These are phyloP conservation scores for Chelon auratus DNA, from an alignment of 2,797 vertebrate species.

Conservation along the genomic window DNA sequence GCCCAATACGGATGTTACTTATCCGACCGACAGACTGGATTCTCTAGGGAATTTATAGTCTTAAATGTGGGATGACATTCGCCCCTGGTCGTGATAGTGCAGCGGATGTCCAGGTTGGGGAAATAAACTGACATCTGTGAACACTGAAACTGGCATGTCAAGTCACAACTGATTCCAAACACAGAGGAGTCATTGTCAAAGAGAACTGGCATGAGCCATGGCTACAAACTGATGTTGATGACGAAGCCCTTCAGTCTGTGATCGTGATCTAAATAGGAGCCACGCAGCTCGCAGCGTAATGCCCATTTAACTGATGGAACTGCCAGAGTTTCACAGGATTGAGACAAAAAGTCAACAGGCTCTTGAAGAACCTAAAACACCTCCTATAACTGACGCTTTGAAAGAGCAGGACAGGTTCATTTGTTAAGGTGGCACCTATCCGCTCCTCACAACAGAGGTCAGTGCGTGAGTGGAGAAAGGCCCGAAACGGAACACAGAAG, in stretches of 20 bases:
- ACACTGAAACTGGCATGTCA: conserved; percentile 59
- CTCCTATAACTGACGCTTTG: conserved; percentile 10
- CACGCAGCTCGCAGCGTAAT: conserved; percentile 59
- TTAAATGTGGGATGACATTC: conserved; percentile 31
- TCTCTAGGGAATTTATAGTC: conserved; percentile 20
- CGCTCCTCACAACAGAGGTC: conserved; percentile 30
- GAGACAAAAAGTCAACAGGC: neutral
- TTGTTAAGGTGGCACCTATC: conserved; percentile 9
- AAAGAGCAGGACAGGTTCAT: conserved; percentile 12
- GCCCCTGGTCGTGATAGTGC: conserved; percentile 12
- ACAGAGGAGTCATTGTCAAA: conserved; percentile 22
- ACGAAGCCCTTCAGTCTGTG: conserved; percentile 74
- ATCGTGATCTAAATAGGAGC: conserved; percentile 48
- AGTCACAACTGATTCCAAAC: conserved; percentile 43
- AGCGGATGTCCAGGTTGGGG: conserved; percentile 4
- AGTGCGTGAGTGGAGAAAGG: conserved; percentile 4
- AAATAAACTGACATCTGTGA: conserved; percentile 42
- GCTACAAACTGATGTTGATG: conserved; percentile 49
- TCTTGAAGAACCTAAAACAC: conserved; percentile 35
- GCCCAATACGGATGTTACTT: conserved; percentile 22
- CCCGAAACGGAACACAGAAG: conserved; percentile 9
- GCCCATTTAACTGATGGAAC: conserved; percentile 58
- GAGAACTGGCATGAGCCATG: conserved; percentile 34
- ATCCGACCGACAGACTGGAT: conserved; percentile 20
- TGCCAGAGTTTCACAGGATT: conserved; percentile 51